Percentiles rank a stretch among this genome's conserved stretches.
Evolutionary conservation across 2,797 vertebrate species (phyloP).

Genomic region (Esox masquinongy): DNA sequence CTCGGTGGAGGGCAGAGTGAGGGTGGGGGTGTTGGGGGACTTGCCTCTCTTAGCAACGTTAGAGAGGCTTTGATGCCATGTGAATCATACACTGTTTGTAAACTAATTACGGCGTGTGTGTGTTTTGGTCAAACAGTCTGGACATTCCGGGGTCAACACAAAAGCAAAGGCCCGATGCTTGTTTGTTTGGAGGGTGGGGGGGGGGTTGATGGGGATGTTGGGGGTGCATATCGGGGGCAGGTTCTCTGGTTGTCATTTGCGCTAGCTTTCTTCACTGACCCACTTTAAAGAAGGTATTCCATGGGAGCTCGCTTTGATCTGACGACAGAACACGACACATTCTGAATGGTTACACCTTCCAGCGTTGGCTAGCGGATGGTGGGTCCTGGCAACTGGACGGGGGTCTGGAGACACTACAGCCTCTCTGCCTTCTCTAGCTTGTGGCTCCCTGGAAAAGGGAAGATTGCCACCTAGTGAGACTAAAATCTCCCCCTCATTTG

Average conservation of each 20-base stretch:
- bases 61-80: slow-evolving; percentile 69
- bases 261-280: slow-evolving; percentile 2
- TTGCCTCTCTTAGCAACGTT: slow-evolving; percentile 50
- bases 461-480: slow-evolving; percentile 80
- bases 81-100: slow-evolving; percentile 68
- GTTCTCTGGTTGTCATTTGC: neutral
- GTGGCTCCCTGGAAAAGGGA: slow-evolving; percentile 65
- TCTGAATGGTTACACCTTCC: neutral
- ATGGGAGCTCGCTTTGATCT: neutral
- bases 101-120: slow-evolving; percentile 64
- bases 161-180: slow-evolving; percentile 48
- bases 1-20: slow-evolving; percentile 22
- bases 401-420: slow-evolving; percentile 38
- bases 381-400: slow-evolving; percentile 29
- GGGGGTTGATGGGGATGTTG: neutral
- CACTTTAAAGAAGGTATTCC: neutral
- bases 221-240: neutral
- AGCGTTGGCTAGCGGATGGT: slow-evolving; percentile 13
- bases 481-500: slow-evolving; percentile 38
- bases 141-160: slow-evolving; percentile 63
- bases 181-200: slow-evolving; percentile 21
- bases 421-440: slow-evolving; percentile 34
- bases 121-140: slow-evolving; percentile 71
- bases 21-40: neutral
- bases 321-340: slow-evolving; percentile 12